A percentile compares a stretch with the other conserved stretches of the same genome.
These are phyloP conservation scores for Candidula unifasciata DNA, from an alignment of 2,888 invertebrate genomes.

Conservation along the genomic window DNA sequence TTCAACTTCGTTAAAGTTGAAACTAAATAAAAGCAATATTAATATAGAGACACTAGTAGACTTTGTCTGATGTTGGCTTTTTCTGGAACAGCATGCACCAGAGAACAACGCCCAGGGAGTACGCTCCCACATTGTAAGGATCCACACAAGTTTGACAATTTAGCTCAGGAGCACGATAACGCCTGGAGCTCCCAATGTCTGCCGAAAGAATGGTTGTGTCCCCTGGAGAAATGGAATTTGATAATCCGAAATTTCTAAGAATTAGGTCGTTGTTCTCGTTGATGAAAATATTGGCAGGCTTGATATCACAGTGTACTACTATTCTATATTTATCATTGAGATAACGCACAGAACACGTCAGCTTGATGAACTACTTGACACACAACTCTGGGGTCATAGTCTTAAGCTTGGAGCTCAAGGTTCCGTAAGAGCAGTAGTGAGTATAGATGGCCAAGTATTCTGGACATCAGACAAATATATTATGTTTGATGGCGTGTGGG, in stretches of 20 bases:
- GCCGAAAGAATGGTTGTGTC: background rate
- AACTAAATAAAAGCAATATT: no score
- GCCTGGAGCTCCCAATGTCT: no score
- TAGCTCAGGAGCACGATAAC: no score
- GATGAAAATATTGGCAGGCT: slow-evolving; percentile 4
- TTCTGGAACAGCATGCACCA: no score
- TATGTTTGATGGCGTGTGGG: background rate
- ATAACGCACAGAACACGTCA: slow-evolving; percentile 22
- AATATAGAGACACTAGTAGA: no score
- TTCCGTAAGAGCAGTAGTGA: background rate
- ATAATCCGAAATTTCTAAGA: slow-evolving; percentile 6
- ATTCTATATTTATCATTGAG: background rate
- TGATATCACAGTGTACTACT: background rate
- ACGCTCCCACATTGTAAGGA: no score
- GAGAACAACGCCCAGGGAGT: no score
- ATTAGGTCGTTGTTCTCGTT: background rate
- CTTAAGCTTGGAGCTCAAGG: background rate
- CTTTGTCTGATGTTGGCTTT: no score
- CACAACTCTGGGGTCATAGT: background rate
- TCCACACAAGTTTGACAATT: no score
- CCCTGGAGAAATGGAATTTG: background rate
- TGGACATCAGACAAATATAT: background rate
- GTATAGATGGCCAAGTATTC: background rate
- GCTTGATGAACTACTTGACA: background rate
- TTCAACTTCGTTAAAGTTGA: no score